A percentile compares a stretch with the other conserved stretches of the same genome.
phyloP scores from a whole-genome alignment of 1,140 invertebrate species.

The Lethrus apterus region DNA sequence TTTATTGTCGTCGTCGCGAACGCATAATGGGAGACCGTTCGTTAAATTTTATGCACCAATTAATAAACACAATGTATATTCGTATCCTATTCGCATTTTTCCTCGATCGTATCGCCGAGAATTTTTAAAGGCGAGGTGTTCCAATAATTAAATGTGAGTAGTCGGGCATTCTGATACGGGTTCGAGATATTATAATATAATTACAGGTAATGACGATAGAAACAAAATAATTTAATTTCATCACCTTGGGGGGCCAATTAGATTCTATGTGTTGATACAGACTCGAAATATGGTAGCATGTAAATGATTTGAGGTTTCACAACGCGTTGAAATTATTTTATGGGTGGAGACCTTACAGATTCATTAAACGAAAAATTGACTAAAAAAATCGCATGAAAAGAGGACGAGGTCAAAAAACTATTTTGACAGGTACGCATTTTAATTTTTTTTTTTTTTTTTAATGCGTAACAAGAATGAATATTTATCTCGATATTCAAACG shows the following conservation, averaged over 20 bases:
- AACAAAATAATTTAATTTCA: conserved; percentile 11
- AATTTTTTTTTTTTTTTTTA: too few species aligned
- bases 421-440: too few species aligned
- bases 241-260: conserved; percentile 10
- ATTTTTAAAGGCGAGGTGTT: conserved; percentile 6
- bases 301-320: too few species aligned
- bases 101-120: conserved; percentile 2
- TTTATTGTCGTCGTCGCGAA: too few species aligned
- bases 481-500: too few species aligned
- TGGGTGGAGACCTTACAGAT: too few species aligned
- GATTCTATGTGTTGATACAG: conserved; percentile 3
- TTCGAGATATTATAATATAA: conserved; percentile 8
- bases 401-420: too few species aligned
- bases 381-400: too few species aligned
- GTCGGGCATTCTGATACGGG: background rate
- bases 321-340: too few species aligned
- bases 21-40: conserved; percentile 4
- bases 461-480: too few species aligned
- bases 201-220: conserved; percentile 10
- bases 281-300: too few species aligned
- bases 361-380: too few species aligned
- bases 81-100: background rate
- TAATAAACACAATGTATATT: conserved; percentile 8
- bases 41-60: conserved; percentile 8
- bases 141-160: conserved; percentile 6